Evolutionary conservation across 2,888 invertebrate genomes (phyloP).

Genomic region (Euplagia quadripunctaria): DNA sequence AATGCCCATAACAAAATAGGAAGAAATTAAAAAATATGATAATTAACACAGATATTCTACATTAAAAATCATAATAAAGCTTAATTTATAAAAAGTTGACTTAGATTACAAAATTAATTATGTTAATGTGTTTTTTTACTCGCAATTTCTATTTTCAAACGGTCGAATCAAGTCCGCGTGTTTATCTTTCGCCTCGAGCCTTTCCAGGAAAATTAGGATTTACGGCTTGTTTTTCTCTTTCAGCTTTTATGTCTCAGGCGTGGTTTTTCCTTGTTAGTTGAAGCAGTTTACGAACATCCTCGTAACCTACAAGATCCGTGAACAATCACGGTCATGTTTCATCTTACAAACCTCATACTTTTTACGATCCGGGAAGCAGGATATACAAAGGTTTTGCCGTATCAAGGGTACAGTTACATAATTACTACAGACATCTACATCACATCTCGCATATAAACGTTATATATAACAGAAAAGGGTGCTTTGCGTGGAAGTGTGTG

Average conservation of each 20-base stretch:
- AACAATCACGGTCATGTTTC: neutral
- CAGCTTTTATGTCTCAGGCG: conserved; percentile 30
- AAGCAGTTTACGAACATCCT: conserved; percentile 1
- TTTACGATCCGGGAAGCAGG: conserved; percentile 8
- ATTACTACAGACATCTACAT: neutral
- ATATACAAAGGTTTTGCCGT: neutral
- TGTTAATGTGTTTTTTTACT: no score
- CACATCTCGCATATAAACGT: neutral
- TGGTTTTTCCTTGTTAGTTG: conserved; percentile 26
- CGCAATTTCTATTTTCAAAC: neutral
- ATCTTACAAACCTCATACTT: conserved; percentile 3
- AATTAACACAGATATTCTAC: no score
- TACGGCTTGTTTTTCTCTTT: conserved; percentile 30
- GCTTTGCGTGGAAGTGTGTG: neutral
- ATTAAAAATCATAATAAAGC: no score
- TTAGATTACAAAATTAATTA: no score
- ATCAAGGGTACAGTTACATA: conserved; percentile 3
- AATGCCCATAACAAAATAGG: no score
- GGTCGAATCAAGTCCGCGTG: neutral
- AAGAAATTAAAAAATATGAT: no score
- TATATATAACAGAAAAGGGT: neutral
- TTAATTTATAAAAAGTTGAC: no score
- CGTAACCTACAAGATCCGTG: conserved; percentile 3
- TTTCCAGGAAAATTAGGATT: conserved; percentile 44
- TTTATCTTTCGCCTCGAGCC: conserved; percentile 41